Base-by-base conservation (phyloP, 92 coral and sea anemone genomes). In the Phenganax subtilis region DNA sequence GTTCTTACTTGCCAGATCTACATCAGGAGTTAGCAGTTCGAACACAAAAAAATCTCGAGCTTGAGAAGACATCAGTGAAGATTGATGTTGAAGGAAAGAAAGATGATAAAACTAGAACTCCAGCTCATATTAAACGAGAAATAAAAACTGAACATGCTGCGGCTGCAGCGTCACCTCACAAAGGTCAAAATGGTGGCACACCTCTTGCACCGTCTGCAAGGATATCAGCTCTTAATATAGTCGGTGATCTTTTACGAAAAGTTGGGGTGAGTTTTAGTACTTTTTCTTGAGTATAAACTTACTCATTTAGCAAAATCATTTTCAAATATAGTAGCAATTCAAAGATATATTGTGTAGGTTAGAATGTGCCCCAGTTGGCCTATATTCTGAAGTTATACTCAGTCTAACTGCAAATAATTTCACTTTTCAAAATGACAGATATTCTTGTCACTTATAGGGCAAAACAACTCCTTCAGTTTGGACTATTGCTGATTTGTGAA, bases 171-270 rank as follows among this genome's bases (percentile, higher is more conserved):
- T 92, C 98, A 5, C 97, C 98, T 0, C 86, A 92, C 56, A 97
- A 94, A 60, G 63, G 91, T 12, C 90, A 89, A 8, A 90, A 89
- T 89, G 98, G 98, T 51, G 93, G 89, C 64, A 92, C 98, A 51
- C 98, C 98, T 15, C 81, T 93, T n/a, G 92, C 98, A 30, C 98
- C 98, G 3, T 93, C 98, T 3, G 98, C 98, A 16, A 90, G 98
- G 64, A 93, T 93, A 88, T 93, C 98, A 51, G 98, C 98, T 9
- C 88, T 93, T 6, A 93, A 93, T 84, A 93, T 93, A 76, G 98
- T 93, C 64, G 98, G 98, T 69, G 98, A 93, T 90, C 88, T 93
- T 57, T 84, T 93, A 68, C 75, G 98, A 84, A 93, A 93, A 90
- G 98, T 93, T 84, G 98, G 98, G 92, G 98, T 93, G 76, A 81